Evolutionary conservation across 2,113 vertebrate genomes (phyloP).

Genomic region (Seriola dumerili): DNA sequence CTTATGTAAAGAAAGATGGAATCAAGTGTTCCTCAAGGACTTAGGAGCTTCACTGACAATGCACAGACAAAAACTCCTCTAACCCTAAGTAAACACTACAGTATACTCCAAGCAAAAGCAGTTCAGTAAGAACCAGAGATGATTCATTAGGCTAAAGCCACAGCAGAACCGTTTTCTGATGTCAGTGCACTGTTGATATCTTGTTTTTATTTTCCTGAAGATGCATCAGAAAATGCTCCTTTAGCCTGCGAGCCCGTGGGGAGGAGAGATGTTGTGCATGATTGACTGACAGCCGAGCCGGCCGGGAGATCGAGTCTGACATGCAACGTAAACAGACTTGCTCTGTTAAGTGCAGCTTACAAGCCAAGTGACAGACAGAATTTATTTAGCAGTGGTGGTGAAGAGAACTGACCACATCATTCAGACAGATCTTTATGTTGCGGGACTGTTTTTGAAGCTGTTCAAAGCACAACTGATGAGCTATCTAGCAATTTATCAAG

Average conservation of each 20-base stretch:
- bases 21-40: constrained; percentile 30
- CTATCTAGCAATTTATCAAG: not conserved
- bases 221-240: constrained; percentile 26
- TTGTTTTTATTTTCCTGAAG: not conserved
- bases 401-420: constrained; percentile 15
- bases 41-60: constrained; percentile 3
- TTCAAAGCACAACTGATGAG: not conserved
- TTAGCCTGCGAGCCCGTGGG: not conserved
- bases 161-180: not conserved
- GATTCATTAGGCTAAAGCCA: not conserved
- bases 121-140: not conserved
- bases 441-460: not conserved
- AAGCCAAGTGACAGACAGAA: constrained; percentile 40
- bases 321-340: constrained; percentile 30
- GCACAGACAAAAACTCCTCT: not conserved
- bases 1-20: constrained; percentile 40
- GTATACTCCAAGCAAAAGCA: not conserved
- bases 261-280: not conserved
- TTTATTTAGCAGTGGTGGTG: constrained; percentile 4
- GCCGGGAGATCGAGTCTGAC: constrained; percentile 19
- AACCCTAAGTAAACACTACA: not conserved
- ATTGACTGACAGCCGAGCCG: constrained; percentile 44
- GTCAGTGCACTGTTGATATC: not conserved
- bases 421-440: constrained; percentile 8
- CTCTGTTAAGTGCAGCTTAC: constrained; percentile 31